Evolutionary conservation across 2,888 invertebrate species (phyloP), one percentile per base, ranked within the genome.

Genomic region (Chymomyza amoena): DNA sequence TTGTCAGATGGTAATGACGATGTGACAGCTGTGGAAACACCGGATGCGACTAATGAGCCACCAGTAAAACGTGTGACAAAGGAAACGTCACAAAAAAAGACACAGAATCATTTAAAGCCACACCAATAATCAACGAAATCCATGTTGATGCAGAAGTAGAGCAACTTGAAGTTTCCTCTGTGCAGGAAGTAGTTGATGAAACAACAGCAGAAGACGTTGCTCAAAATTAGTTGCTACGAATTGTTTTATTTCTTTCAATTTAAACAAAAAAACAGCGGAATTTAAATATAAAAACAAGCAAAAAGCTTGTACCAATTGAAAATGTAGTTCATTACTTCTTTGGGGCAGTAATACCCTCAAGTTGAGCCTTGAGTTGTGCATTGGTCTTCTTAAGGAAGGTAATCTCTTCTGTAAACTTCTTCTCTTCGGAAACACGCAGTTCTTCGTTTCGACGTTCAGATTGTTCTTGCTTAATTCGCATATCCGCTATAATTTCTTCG

Each of bases 331-430:
- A 63, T 93, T 94, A 97, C 92, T 98, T 98, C 93, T 97, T 98
- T 36, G 97, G 97, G 67, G 97, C 97, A 81, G 98, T 97, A 81
- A 98, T 97, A 80, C 97, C 98, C 93, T 98, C 98, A 78, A 98
- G 93, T 93, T 98, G 98, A 60, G 97, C 95, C 94, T 98, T 98
- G 10, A 98, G 93, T 90, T 98, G 98, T 77, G 96, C 95, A 90
- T 98, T 98, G 1, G 98, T 98, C 91, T 97, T 96, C 93, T 97
- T 98, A 70, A 98, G 93, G 89, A 98, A 97, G 63, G 96, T 94
- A 65, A 98, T 95, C 91, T 98, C 98, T 90, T 99, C 98, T 52
- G 95, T 95, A 89, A 98, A 97, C 86, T 97, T 97, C 90, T 97
- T 97, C 90, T 97, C 97, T 89, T 98, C 98, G 0, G 98, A 97